A percentile compares a stretch with the other conserved stretches of the same genome.
phyloP scores from a whole-genome alignment of 2,888 invertebrate species.

The Idaea biselata region DNA sequence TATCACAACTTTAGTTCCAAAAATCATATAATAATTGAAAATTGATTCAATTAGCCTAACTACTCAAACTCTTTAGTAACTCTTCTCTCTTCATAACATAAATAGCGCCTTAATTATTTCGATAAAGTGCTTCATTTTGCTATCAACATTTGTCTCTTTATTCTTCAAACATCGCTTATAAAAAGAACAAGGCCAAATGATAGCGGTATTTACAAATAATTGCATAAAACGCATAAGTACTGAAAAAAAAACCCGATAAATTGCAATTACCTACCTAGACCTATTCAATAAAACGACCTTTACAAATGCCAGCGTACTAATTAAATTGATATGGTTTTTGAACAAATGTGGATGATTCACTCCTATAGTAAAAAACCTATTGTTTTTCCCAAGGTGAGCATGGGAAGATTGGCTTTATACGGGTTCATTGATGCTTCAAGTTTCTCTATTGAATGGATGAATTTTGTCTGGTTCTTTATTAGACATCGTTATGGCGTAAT shows the following conservation, averaged over 20 bases:
- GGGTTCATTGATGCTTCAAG: slow-evolving; percentile 43
- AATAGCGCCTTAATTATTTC: no score
- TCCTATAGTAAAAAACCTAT: slow-evolving; percentile 5
- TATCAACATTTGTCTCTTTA: no score
- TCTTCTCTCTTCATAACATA: no score
- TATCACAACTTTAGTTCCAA: no score
- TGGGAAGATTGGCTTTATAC: slow-evolving; percentile 37
- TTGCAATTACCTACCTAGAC: background rate
- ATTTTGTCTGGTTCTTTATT: background rate
- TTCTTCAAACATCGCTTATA: no score
- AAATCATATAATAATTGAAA: no score
- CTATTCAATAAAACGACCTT: background rate
- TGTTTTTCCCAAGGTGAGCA: slow-evolving; percentile 31
- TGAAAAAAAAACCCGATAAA: background rate
- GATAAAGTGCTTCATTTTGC: no score
- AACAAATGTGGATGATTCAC: slow-evolving; percentile 14
- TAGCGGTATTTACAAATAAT: no score
- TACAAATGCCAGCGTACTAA: background rate
- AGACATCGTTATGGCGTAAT: background rate
- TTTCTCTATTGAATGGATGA: slow-evolving; percentile 7
- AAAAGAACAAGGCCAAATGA: background rate
- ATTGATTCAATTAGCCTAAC: no score
- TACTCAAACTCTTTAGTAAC: no score
- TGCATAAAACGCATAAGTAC: background rate
- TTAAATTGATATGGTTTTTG: background rate